Evolutionary conservation across 2,113 vertebrate species (phyloP), one percentile per base, ranked within the genome.

Genomic region (Gymnobelideus leadbeateri): DNA sequence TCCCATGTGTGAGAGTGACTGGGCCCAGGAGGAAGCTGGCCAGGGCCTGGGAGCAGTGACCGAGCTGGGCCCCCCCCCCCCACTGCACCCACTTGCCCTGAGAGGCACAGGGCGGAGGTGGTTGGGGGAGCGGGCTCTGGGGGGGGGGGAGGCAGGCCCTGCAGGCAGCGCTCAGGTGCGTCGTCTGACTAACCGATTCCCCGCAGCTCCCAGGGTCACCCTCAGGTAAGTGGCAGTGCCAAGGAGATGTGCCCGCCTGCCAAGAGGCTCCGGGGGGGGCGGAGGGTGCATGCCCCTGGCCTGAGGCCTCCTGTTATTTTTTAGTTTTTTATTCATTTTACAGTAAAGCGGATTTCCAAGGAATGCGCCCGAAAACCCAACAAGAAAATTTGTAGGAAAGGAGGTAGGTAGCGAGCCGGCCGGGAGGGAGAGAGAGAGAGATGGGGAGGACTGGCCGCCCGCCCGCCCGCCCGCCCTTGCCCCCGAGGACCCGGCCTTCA

Each of bases 311-410:
- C 99, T 99, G 99, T 99, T 99, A 99, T 99, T 99, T 99, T 99
- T 99, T 99, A 99, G 99, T 99, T 99, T 99, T 99, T 99, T 99
- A 99, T 99, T 99, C 99, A 99, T 99, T 99, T 99, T 99, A 99
- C 99, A 99, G 99, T 99, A 99, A 99, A 99, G 99, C 99, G 99
- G 99, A 99, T 99, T 99, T 99, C 99, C 99, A 99, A 99, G 99
- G 99, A 99, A 99, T 99, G 99, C 99, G 99, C 99, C 99, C 99
- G 99, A 99, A 99, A 99, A 99, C 99, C 99, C 99, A 99, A 99
- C 99, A 99, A 99, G 99, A 99, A 99, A 99, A 99, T 99, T 99
- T 99, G 99, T 99, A 99, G 99, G 99, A 99, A 99, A 99, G 99
- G 99, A 99, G 99, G 99, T 99, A 99, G 99, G 99, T 99, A 99